Evolutionary conservation across 2,797 vertebrate genomes (phyloP).

Genomic region (Pelochelys cantorii): DNA sequence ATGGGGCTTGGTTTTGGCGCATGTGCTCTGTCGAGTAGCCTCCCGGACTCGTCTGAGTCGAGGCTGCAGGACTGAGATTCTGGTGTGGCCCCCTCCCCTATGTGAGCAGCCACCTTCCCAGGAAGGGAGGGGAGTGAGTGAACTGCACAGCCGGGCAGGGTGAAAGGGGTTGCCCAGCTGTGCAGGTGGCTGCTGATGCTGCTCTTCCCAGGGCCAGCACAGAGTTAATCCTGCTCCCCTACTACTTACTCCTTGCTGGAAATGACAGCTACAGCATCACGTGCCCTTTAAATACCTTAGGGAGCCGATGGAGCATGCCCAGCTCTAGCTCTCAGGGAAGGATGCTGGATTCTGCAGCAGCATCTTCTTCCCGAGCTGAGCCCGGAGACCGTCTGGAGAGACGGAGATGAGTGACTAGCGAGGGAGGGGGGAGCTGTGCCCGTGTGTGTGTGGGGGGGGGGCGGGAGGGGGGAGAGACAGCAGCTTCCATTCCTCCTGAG

Average conservation of each 20-base stretch:
- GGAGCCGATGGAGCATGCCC: slow-evolving; percentile 89
- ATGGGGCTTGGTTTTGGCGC: background rate
- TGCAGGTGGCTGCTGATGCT: background rate
- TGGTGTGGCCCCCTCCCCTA: background rate
- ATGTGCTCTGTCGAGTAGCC: background rate
- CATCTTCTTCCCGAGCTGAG: slow-evolving; percentile 48
- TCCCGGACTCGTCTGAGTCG: background rate
- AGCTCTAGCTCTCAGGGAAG: slow-evolving; percentile 75
- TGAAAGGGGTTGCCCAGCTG: background rate
- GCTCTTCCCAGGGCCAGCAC: background rate
- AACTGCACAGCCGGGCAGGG: background rate
- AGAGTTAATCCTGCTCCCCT: slow-evolving; percentile 74
- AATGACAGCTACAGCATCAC: slow-evolving; percentile 85
- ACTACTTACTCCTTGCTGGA: slow-evolving; percentile 78
- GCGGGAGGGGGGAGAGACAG: background rate
- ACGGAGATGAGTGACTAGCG: slow-evolving; percentile 67
- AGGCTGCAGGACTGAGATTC: background rate
- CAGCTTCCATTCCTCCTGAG: background rate
- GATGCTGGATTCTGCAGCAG: slow-evolving; percentile 71
- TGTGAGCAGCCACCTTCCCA: background rate
- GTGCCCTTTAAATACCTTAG: slow-evolving; percentile 86
- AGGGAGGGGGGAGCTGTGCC: background rate
- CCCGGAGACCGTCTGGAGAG: slow-evolving; percentile 51
- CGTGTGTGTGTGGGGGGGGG: background rate
- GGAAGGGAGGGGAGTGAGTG: background rate